These are phyloP conservation scores for Drosophila pectinifera DNA, from an alignment of 1,140 invertebrate species.

Conservation along the genomic window DNA sequence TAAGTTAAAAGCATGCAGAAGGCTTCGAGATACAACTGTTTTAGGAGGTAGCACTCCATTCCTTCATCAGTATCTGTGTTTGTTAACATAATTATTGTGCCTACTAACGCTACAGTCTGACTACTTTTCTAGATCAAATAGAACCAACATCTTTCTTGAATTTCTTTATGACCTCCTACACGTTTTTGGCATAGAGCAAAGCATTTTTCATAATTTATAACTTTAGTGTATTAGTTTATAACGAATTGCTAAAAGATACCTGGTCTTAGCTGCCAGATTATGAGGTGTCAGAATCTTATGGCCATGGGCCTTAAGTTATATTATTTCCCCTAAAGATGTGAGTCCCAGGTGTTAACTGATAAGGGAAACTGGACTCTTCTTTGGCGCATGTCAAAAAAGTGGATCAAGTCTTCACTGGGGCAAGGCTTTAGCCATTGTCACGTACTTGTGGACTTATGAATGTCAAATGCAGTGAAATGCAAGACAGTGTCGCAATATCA, in stretches of 20 bases:
- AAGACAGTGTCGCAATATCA: conserved; percentile 32
- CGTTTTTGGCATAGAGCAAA: conserved; percentile 15
- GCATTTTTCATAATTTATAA: conserved; percentile 4
- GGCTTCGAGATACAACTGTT: neutral
- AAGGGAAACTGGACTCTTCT: conserved; percentile 25
- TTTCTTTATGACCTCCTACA: neutral
- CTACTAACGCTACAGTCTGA: too few species aligned
- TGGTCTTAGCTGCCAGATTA: conserved; percentile 14
- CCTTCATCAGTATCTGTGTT: neutral
- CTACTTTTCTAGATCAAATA: conserved; percentile 3
- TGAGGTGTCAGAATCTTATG: conserved; percentile 31
- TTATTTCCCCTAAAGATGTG: conserved; percentile 16
- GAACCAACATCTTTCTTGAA: neutral
- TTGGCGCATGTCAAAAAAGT: conserved; percentile 47
- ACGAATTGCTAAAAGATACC: conserved; percentile 4
- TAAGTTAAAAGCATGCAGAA: neutral
- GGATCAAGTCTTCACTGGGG: conserved; percentile 35
- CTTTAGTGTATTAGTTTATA: conserved; percentile 10
- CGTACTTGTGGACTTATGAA: conserved; percentile 48
- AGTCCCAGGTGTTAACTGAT: conserved; percentile 13
- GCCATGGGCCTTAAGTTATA: conserved; percentile 22
- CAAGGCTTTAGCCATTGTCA: conserved; percentile 29
- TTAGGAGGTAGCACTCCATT: neutral
- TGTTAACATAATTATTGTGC: too few species aligned
- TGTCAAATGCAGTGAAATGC: conserved; percentile 54